Conservation (phyloP, 53 echinoderm and acorn worm species). For the Holothuria scabra region DNA sequence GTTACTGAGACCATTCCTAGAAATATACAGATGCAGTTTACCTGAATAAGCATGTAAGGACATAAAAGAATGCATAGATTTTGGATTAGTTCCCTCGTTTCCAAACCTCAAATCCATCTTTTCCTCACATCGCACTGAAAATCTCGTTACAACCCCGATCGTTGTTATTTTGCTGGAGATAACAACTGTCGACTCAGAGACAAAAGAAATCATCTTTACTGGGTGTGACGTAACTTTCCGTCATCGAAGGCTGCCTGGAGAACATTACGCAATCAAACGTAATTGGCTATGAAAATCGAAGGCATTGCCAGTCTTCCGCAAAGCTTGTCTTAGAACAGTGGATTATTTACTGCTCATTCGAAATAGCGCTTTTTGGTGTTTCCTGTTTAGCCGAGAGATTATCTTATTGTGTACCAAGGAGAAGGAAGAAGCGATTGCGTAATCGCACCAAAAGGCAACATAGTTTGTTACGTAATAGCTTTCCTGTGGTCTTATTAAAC, state of each 20-base stretch:
- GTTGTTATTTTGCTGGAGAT: too few species aligned
- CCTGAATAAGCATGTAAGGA: too few species aligned
- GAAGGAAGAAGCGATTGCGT: constrained; percentile 32
- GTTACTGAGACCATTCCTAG: too few species aligned
- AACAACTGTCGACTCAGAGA: too few species aligned
- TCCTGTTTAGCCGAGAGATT: constrained; percentile 39
- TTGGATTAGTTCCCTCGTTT: too few species aligned
- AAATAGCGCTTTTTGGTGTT: constrained; percentile 25
- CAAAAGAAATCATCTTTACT: too few species aligned
- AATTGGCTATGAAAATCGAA: constrained; percentile 33
- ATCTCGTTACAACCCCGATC: too few species aligned
- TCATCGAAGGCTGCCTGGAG: constrained; percentile 14
- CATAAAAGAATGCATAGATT: too few species aligned
- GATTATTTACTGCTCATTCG: constrained; percentile 24
- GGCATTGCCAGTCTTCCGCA: constrained; percentile 3
- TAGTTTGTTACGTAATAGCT: constrained; percentile 14
- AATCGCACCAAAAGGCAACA: constrained; percentile 23
- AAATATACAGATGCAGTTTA: too few species aligned
- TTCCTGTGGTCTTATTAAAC: too few species aligned
- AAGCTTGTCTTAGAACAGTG: not conserved
- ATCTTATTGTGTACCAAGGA: constrained; percentile 36
- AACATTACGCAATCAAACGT: constrained; percentile 25
- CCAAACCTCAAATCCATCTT: too few species aligned
- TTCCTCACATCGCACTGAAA: too few species aligned
- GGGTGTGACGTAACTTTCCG: not conserved